A percentile compares a stretch with the other conserved stretches of the same genome.
Conservation (phyloP, 2,888 invertebrate species). For the Meteorus colon region DNA sequence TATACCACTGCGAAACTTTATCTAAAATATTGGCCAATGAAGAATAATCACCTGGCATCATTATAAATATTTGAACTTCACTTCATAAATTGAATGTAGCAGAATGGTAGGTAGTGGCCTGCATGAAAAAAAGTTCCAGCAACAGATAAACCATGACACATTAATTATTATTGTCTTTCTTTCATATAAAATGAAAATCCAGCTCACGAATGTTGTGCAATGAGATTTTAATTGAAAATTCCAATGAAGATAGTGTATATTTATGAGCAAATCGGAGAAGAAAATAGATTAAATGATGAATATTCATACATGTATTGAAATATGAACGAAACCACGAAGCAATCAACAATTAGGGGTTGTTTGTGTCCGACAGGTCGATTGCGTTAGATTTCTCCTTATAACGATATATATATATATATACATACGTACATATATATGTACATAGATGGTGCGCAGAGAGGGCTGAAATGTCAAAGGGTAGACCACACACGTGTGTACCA, state of each 20-base stretch:
- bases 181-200: conserved; percentile 11
- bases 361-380: conserved; percentile 39
- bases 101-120: neutral
- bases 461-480: conserved; percentile 58
- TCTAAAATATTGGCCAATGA: neutral
- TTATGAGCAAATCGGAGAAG: neutral
- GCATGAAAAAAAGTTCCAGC: conserved; percentile 13
- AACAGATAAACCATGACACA: conserved; percentile 8
- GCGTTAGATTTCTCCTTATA: neutral
- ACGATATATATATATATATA: neutral
- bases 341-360: conserved; percentile 54
- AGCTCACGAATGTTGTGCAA: neutral
- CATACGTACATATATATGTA: neutral
- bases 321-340: conserved; percentile 52
- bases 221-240: conserved; percentile 14
- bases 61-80: neutral
- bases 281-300: neutral
- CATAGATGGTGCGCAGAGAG: conserved; percentile 37
- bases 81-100: neutral
- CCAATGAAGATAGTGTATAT: neutral
- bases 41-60: neutral
- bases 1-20: neutral
- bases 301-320: neutral
- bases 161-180: neutral
- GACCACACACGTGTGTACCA: conserved; percentile 53